phyloP scores from a whole-genome alignment of 2,888 invertebrate species.

The Pseudococcus jackbeardsleyi region DNA sequence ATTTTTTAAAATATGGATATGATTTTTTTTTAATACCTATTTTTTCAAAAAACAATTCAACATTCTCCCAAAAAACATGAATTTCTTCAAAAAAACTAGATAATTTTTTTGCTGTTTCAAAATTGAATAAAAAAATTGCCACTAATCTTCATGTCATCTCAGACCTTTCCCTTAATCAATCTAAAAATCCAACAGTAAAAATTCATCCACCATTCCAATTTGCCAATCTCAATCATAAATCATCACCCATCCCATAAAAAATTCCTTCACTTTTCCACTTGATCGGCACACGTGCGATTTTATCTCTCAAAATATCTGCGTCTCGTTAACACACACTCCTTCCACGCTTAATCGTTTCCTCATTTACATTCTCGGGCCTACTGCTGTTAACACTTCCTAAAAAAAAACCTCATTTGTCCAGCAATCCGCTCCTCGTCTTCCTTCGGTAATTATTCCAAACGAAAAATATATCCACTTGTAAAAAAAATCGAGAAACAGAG shows the following conservation, averaged over 20 bases:
- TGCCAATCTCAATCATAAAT: not conserved
- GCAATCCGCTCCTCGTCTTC: not conserved
- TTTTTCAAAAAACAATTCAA: too few species aligned
- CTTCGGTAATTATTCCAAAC: not conserved
- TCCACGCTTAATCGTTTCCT: not conserved
- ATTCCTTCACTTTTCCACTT: not conserved
- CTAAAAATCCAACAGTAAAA: too few species aligned
- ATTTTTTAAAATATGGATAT: too few species aligned
- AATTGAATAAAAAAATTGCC: too few species aligned
- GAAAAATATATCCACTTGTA: not conserved
- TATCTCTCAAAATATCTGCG: not conserved
- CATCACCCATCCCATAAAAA: not conserved
- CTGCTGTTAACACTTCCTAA: not conserved
- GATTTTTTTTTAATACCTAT: too few species aligned
- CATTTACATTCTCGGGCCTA: slow-evolving; percentile 1
- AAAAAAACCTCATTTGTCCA: not conserved
- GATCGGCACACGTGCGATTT: not conserved
- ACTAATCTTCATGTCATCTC: not conserved
- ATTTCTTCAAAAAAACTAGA: too few species aligned
- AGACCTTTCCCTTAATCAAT: not conserved
- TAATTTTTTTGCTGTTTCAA: too few species aligned
- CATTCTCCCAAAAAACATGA: too few species aligned
- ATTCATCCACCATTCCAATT: not conserved
- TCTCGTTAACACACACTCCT: not conserved
- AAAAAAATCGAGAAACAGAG: not conserved